Percentiles rank a stretch among this genome's conserved stretches.
Evolutionary conservation across 2,888 invertebrate genomes (phyloP).

Genomic region (Coelogynopora nodosa): DNA sequence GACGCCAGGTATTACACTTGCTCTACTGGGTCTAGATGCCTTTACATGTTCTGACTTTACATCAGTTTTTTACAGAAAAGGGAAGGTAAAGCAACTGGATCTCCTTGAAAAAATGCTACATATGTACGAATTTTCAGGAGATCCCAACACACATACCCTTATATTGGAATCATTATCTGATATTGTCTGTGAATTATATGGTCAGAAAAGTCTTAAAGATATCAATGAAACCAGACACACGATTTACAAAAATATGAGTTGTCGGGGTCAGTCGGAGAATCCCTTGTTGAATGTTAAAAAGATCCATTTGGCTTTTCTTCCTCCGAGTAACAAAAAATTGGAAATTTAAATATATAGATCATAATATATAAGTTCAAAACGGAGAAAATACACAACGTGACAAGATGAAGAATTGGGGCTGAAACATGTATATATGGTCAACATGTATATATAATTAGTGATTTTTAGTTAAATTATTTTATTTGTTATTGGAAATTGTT

Average conservation of each 20-base stretch:
- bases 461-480: too few species aligned
- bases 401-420: not conserved
- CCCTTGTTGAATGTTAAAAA: not conserved
- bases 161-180: not conserved
- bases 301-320: not conserved
- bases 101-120: not conserved
- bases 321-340: not conserved
- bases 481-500: too few species aligned
- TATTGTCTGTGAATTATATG: not conserved
- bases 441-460: too few species aligned
- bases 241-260: not conserved
- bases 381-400: not conserved
- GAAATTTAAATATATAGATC: not conserved
- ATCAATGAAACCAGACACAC: not conserved
- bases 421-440: too few species aligned
- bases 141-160: not conserved
- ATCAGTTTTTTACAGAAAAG: not conserved
- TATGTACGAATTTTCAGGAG: not conserved
- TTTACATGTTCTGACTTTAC: too few species aligned
- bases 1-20: not conserved
- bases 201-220: not conserved
- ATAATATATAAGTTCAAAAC: not conserved
- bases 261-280: slow-evolving; percentile 22
- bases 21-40: not conserved
- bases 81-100: not conserved